Conservation (phyloP, 2,797 vertebrate species). For the Pangasius krempfi region DNA sequence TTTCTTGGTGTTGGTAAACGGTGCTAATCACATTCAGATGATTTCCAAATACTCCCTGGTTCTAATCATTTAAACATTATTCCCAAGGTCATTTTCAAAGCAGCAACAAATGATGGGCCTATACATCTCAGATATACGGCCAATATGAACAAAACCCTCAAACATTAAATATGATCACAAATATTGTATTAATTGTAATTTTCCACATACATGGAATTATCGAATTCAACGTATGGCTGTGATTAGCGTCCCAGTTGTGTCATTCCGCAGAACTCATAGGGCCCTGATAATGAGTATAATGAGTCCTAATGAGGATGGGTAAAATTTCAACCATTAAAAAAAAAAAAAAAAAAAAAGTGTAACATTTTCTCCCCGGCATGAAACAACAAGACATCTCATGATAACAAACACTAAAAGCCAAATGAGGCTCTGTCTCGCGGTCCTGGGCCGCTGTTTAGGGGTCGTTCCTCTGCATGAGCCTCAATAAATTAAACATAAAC, state of each 20-base stretch:
- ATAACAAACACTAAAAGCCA: not conserved
- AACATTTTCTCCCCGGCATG: not conserved
- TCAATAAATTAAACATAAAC: constrained; percentile 52
- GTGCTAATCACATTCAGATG: not conserved
- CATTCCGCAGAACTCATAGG: not conserved
- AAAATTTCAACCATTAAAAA: not conserved
- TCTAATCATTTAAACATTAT: not conserved
- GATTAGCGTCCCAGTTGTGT: not conserved
- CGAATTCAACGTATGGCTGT: not conserved
- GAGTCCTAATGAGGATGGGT: not conserved
- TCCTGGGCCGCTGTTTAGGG: constrained; percentile 6
- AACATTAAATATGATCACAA: not conserved
- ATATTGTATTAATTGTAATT: not conserved
- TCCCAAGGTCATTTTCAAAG: not conserved
- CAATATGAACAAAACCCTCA: not conserved
- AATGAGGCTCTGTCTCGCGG: not conserved
- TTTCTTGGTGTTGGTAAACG: not conserved
- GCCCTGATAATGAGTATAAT: not conserved
- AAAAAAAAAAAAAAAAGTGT: not conserved
- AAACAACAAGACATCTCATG: not conserved
- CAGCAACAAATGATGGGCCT: not conserved
- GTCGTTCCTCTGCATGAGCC: constrained; percentile 7
- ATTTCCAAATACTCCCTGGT: not conserved
- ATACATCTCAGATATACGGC: no score
- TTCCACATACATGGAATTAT: not conserved